These are phyloP conservation scores for Ptiloglossa arizonensis DNA, from an alignment of 1,140 invertebrate genomes.

Conservation along the genomic window DNA sequence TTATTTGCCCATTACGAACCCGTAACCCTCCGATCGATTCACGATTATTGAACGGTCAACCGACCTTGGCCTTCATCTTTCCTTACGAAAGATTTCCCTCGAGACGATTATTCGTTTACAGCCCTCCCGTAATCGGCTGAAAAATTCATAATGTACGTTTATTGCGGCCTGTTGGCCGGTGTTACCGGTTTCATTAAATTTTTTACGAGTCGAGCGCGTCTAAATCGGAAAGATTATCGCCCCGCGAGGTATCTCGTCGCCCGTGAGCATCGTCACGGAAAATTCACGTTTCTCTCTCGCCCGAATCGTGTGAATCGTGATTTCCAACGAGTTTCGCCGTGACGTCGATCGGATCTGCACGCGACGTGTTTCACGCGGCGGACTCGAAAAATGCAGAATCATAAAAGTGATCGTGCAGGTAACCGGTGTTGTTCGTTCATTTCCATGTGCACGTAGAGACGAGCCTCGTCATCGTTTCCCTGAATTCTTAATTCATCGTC, in stretches of 20 bases:
- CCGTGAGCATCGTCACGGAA: neutral
- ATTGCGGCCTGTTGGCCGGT: neutral
- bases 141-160: conserved; percentile 30
- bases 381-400: no score
- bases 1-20: no score
- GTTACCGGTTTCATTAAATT: conserved; percentile 31
- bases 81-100: neutral
- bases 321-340: neutral
- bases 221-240: conserved; percentile 5
- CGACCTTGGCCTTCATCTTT: neutral
- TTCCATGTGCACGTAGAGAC: no score
- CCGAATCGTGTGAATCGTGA: neutral
- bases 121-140: neutral
- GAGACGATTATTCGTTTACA: conserved; percentile 10
- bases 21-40: neutral
- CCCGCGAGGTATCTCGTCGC: neutral
- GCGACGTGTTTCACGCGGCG: neutral
- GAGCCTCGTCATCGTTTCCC: neutral
- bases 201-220: conserved; percentile 8
- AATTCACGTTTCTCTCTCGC: neutral
- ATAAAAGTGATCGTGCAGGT: no score
- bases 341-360: neutral
- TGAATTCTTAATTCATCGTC: neutral
- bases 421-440: neutral
- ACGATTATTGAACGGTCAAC: conserved; percentile 14